Evolutionary conservation across 2,888 invertebrate genomes (phyloP).

Genomic region (Coelogynopora nodosa): DNA sequence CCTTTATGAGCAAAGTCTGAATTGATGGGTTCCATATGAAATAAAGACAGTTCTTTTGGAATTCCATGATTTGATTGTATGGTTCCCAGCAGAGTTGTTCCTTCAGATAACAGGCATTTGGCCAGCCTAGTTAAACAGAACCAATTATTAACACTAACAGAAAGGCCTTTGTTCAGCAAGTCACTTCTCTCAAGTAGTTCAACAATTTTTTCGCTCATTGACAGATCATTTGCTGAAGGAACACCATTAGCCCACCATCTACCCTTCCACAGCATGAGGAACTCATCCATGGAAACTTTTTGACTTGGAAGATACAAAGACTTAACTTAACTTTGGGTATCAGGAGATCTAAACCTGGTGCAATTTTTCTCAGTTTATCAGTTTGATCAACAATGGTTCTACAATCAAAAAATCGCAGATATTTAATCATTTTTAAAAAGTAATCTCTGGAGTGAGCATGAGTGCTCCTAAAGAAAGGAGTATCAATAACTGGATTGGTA

Average conservation of each 20-base stretch:
- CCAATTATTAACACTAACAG: slow-evolving; percentile 32
- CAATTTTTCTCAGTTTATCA: background rate
- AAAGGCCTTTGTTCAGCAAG: slow-evolving; percentile 4
- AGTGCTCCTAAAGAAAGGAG: background rate
- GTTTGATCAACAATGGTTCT: slow-evolving; percentile 18
- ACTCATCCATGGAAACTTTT: slow-evolving; percentile 20
- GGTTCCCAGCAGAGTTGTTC: slow-evolving; percentile 8
- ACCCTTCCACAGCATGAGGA: no score
- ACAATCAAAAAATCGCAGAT: slow-evolving; percentile 18
- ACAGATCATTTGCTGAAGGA: slow-evolving; percentile 4
- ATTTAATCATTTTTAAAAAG: slow-evolving; percentile 5
- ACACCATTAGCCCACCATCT: background rate
- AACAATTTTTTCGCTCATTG: slow-evolving; percentile 25
- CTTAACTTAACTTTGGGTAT: slow-evolving; percentile 19
- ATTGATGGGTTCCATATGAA: no score
- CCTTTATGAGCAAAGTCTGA: no score
- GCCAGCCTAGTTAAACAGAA: slow-evolving; percentile 21
- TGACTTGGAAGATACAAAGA: slow-evolving; percentile 7
- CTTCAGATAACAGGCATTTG: slow-evolving; percentile 3
- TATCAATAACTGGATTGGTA: background rate
- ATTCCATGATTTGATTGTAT: background rate
- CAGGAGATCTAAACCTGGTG: slow-evolving; percentile 3
- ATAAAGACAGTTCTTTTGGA: no score
- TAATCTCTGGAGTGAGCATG: background rate
- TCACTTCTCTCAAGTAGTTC: background rate